A percentile compares a stretch with the other conserved stretches of the same genome.
phyloP scores from a whole-genome alignment of 2,797 vertebrate species.

The Tolypeutes matacus region DNA sequence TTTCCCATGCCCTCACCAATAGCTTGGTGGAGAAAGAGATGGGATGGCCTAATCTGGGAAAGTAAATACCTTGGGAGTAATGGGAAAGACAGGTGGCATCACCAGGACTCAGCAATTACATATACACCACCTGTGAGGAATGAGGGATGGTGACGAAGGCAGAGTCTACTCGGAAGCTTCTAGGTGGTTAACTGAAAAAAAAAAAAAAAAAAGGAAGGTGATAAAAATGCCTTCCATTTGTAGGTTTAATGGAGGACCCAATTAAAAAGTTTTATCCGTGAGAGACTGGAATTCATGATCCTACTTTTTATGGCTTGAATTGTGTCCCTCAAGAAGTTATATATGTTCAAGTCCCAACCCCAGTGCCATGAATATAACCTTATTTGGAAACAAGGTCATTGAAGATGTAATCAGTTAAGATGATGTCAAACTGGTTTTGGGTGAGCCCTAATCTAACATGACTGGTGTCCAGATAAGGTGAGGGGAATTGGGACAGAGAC shows the following conservation, averaged over 20 bases:
- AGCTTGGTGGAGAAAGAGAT: neutral
- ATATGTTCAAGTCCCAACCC: no score
- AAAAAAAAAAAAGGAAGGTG: neutral
- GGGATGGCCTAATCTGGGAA: neutral
- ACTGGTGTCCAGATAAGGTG: no score
- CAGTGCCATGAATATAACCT: no score
- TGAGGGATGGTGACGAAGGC: neutral
- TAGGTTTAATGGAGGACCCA: neutral
- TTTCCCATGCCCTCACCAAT: neutral
- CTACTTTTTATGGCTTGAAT: no score
- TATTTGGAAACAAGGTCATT: no score
- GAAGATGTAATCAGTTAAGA: no score
- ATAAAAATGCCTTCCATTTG: neutral
- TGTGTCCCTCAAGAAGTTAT: no score
- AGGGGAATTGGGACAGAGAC: no score
- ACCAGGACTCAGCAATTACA: neutral
- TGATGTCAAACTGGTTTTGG: no score
- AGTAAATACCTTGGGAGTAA: neutral
- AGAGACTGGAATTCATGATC: neutral
- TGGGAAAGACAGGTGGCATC: neutral
- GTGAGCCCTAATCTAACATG: no score
- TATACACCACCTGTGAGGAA: fast-evolving
- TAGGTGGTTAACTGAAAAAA: neutral
- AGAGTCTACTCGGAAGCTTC: neutral
- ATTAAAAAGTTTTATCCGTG: neutral